Base-by-base conservation (phyloP, 2,113 vertebrate genomes). In the Tychaedon coryphoeus region DNA sequence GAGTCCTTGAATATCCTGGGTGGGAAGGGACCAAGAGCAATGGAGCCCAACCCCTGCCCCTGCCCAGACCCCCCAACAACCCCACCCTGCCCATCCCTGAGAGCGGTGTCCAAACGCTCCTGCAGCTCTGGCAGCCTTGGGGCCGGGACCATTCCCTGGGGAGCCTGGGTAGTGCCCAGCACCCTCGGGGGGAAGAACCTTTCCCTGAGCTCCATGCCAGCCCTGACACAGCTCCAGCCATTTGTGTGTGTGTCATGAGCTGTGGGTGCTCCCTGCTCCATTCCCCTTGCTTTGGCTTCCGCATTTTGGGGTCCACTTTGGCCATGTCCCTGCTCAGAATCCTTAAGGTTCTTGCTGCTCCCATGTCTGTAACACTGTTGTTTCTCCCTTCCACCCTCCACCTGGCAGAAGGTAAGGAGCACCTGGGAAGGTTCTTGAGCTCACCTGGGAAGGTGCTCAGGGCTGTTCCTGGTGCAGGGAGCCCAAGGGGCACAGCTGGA, bases 301-400 rank as follows among this genome's bases (percentile, higher is more conserved):
- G 31, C 3, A 1, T 24, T 20, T 22, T 29, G 31, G 25, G 38
- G 26, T 29, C 15, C 28, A n/a, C 47, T 15, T 62, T 50, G 42
- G 53, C 43, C 10, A 0, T 5, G 10, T 57, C n/a, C 38, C 48
- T 29, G n/a, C 47, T 38, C 42, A 28, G 71, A 28, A 70, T 29
- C 62, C 24, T 67, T 25, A 23, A 34, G 24, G 28, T 31, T 64
- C 15, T 50, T 73, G 29, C 53, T 56, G 51, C 28, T 62, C 18
- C 47, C n/a, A 16, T 19, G 12, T 22, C 8, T 60, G 19, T 65
- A 38, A 86, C 0, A 0, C 65, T 75, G 14, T 20, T 47, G 2
- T 45, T 79, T 43, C 24, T 90, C 67, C 24, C 31, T 74, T 23
- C 29, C 3, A 12, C 29, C 6, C 29, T 14, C 42, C 0, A 7